Base-by-base conservation (phyloP, 2,888 invertebrate species). In the Lepidochrysops patricia region DNA sequence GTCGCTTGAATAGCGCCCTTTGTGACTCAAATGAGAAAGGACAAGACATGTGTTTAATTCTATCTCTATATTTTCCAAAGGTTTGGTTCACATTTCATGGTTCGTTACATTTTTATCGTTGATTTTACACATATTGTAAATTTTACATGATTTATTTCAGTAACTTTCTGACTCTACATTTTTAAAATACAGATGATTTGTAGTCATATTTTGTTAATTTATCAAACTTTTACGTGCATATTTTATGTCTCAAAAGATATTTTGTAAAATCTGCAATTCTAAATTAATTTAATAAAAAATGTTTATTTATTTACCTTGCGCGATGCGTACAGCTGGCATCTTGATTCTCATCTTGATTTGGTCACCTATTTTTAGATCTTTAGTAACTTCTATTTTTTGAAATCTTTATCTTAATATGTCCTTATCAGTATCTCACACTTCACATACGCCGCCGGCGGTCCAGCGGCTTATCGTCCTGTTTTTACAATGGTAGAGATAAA, bases 291-390 rank as follows among this genome's bases (percentile, higher is more conserved):
- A 35, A 1, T 43, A 12, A 9, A n/a, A 43, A 23, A 9, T 43
- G 43, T 43, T 43, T 43, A 29, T 23, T 13, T 50, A 27, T 93
- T 93, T 91, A 96, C 97, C 97, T 96, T 97, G 96, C 91, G 96
- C 96, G 93, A 97, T 97, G 91, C 96, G 94, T 91, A 96, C 96
- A 89, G 97, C 97, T 90, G 96, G 97, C 96, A 96, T 97, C 94
- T 97, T 97, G 92, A 96, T 97, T 96, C 97, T 95, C 97, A 97
- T 97, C 93, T 94, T 96, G 94, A 87, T 83, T 85, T 85, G 89
- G 83, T 89, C 89, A 88, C 89, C 89, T 88, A 89, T 89, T 84
- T 88, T 89, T 87, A 81, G 76, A 76, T 82, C 77, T 87, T 87
- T 74, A 79, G 80, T 80, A 80, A 79, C 79, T 80, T 72, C 79